Conservation (phyloP, 2,888 invertebrate genomes). For the Diachrysia chrysitis region DNA sequence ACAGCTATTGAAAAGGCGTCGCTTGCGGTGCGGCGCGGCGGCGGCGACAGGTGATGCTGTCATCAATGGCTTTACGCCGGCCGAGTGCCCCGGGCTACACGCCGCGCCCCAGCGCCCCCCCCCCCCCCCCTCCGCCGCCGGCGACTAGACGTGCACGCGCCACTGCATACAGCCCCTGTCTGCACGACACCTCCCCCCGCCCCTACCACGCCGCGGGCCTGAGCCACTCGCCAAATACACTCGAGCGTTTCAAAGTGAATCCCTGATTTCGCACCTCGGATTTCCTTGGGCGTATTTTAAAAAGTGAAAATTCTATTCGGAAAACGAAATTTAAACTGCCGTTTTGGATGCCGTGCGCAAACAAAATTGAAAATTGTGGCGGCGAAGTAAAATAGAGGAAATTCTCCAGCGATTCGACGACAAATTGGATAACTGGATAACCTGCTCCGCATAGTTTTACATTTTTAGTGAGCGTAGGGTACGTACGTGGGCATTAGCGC, state of each 20-base stretch:
- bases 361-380: slow-evolving; percentile 65
- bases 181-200: slow-evolving; percentile 21
- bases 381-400: slow-evolving; percentile 57
- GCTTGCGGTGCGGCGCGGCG: slow-evolving; percentile 15
- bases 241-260: slow-evolving; percentile 71
- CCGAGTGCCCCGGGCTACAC: neutral
- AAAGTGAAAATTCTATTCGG: slow-evolving; percentile 72
- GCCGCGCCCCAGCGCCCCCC: neutral
- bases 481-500: slow-evolving; percentile 20
- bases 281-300: slow-evolving; percentile 62
- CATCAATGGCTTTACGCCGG: slow-evolving; percentile 21
- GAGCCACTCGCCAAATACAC: slow-evolving; percentile 64
- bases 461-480: slow-evolving; percentile 40
- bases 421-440: slow-evolving; percentile 55
- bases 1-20: slow-evolving; percentile 17
- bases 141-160: slow-evolving; percentile 32
- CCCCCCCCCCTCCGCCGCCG: slow-evolving; percentile 4
- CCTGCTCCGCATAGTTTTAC: slow-evolving; percentile 46
- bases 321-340: slow-evolving; percentile 70
- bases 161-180: slow-evolving; percentile 36
- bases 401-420: slow-evolving; percentile 42
- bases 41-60: slow-evolving; percentile 16
- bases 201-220: slow-evolving; percentile 15
- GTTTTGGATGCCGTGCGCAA: slow-evolving; percentile 65
- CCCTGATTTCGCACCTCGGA: slow-evolving; percentile 76